Evolutionary conservation across 2,113 vertebrate species (phyloP).

Genomic region (Nymphicus hollandicus): DNA sequence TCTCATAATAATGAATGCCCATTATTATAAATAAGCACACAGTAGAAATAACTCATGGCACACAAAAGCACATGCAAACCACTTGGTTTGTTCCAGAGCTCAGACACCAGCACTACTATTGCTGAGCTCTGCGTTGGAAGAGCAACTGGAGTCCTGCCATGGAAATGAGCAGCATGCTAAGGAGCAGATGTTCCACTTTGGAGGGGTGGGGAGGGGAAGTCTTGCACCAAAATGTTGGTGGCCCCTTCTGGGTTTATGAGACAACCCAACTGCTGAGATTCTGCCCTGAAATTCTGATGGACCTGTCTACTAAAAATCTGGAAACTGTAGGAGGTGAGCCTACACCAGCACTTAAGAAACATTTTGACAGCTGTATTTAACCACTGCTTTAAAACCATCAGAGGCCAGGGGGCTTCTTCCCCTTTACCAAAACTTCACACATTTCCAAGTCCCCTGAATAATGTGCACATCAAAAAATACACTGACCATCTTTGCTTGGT

Average conservation of each 20-base stretch:
- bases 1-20: slow-evolving; percentile 78
- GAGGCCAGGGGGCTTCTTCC: not conserved
- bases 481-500: not conserved
- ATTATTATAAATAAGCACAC: slow-evolving; percentile 78
- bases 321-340: not conserved
- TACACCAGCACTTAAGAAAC: not conserved
- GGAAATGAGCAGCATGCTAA: slow-evolving; percentile 75
- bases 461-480: not conserved
- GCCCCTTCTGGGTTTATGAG: not conserved
- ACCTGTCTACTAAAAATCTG: slow-evolving; percentile 1
- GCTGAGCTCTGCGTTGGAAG: slow-evolving; percentile 70
- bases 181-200: slow-evolving; percentile 76
- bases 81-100: slow-evolving; percentile 75
- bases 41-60: slow-evolving; percentile 75
- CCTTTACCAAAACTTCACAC: not conserved
- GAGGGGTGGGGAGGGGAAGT: slow-evolving; percentile 51
- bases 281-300: not conserved
- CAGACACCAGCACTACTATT: slow-evolving; percentile 76
- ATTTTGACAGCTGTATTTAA: not conserved
- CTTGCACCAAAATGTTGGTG: slow-evolving; percentile 63
- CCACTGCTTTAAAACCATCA: not conserved
- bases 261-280: slow-evolving; percentile 8
- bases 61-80: slow-evolving; percentile 77
- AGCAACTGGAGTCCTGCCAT: slow-evolving; percentile 77
- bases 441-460: not conserved